These are phyloP conservation scores for Melieria picta DNA, from an alignment of 2,888 invertebrate species.

Conservation along the genomic window DNA sequence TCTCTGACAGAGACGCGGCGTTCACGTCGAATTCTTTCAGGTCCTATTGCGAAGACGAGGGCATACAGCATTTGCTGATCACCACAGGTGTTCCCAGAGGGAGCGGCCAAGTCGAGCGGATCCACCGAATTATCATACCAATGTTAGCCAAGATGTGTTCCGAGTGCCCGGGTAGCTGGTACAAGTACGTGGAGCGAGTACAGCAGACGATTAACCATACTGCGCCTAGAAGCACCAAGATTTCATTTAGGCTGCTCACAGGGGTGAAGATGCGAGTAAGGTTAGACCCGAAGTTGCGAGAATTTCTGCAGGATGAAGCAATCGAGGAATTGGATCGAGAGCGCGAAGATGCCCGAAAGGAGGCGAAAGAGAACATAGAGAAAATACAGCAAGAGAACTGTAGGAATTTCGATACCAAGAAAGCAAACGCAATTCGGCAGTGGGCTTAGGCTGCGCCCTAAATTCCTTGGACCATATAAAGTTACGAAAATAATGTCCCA, in stretches of 20 bases:
- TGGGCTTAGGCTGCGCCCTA: slow-evolving; percentile 1
- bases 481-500: background rate
- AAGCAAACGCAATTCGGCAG: slow-evolving; percentile 11
- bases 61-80: slow-evolving; percentile 48
- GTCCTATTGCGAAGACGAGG: slow-evolving; percentile 51
- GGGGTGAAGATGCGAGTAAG: slow-evolving; percentile 7
- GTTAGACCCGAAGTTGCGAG: background rate
- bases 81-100: slow-evolving; percentile 44
- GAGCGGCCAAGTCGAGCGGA: background rate
- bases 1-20: slow-evolving; percentile 58
- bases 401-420: slow-evolving; percentile 22
- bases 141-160: background rate
- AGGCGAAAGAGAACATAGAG: slow-evolving; percentile 32
- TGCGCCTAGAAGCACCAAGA: background rate
- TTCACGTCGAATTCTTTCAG: slow-evolving; percentile 58
- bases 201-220: slow-evolving; percentile 8
- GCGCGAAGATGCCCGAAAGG: slow-evolving; percentile 14
- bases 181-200: slow-evolving; percentile 15
- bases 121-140: background rate
- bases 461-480: slow-evolving; percentile 11
- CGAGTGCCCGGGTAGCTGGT: background rate
- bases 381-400: slow-evolving; percentile 38
- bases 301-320: slow-evolving; percentile 5
- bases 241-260: background rate
- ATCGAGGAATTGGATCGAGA: slow-evolving; percentile 13